Evolutionary conservation across 1,140 invertebrate genomes (phyloP), one percentile per base, ranked within the genome.

Genomic region (Eupeodes corollae): DNA sequence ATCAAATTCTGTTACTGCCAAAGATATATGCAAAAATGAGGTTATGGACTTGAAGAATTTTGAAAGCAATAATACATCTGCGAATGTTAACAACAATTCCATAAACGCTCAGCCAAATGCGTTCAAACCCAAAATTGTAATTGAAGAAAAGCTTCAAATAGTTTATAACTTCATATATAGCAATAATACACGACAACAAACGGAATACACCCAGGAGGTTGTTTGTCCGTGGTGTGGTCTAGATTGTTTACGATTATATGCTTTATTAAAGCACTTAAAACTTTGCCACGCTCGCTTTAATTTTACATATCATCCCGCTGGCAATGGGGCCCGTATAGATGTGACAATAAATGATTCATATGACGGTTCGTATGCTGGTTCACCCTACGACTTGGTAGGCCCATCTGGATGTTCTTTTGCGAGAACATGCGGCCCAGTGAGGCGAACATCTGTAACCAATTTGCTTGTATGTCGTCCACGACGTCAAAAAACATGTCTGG

Each of bases 151-250:
- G 67, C 56, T 71, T 51, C 83, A 88, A 70, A 88, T 96, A 47
- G 86, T 92, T 49, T 98, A 96, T 73, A 91, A 95, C 70, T 96
- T 98, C 73, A 78, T 93, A 49, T 95, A 94, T 62, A 93, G 93
- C 67, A 94, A 93, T 66, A 93, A 92, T 65, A 90, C 86, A 32
- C 75, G 91, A 26, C 92, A 96, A 66, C 91, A 94, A 70, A 98
- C 91, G 1, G 91, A 95, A 70, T 88, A 91, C 16, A 82, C 88
- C 34, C 86, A 91, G 57, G 91, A 95, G 71, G 73, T 94, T 12
- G 82, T 86, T 55, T 98, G 93, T 68, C 91, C 92, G 2, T 97
- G 92, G 92, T 97, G 93, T 64, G 88, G 84, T 1, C 70, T 96
- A 8, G 87, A 95, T 64, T 96, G 91, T 61, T 78, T 83, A 19